phyloP scores from a whole-genome alignment of 1,140 invertebrate genomes.

The Cheumatopsyche charites region DNA sequence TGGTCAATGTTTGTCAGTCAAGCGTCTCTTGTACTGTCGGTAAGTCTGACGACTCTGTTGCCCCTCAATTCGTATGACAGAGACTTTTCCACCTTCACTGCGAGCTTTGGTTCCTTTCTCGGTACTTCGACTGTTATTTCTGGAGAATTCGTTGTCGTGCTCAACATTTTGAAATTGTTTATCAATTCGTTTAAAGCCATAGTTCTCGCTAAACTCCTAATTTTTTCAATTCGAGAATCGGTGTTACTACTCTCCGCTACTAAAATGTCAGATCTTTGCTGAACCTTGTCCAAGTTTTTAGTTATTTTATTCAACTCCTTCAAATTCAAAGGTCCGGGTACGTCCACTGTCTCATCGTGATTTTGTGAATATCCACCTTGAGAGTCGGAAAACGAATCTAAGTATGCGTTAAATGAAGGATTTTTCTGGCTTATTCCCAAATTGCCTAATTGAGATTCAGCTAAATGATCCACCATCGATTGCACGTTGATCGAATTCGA shows the following conservation, averaged over 20 bases:
- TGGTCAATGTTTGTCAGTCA: slow-evolving; percentile 45
- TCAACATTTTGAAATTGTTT: not conserved
- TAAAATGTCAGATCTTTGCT: slow-evolving; percentile 30
- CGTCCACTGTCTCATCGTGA: not conserved
- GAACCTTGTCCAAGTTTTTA: slow-evolving; percentile 33
- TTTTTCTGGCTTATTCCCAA: not conserved
- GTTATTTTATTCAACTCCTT: slow-evolving; percentile 39
- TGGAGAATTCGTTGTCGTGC: not conserved
- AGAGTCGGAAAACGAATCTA: slow-evolving; percentile 37
- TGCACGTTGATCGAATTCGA: slow-evolving; percentile 29
- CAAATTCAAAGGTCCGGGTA: slow-evolving; percentile 23
- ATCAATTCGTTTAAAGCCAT: slow-evolving; percentile 6
- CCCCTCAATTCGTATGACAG: slow-evolving; percentile 44
- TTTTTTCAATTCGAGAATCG: not conserved
- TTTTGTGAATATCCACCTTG: slow-evolving; percentile 3
- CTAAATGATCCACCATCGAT: slow-evolving; percentile 43
- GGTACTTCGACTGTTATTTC: slow-evolving; percentile 1
- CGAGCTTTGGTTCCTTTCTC: not conserved
- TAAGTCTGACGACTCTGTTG: slow-evolving; percentile 44
- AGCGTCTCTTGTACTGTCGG: slow-evolving; percentile 41
- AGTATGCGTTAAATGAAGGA: slow-evolving; percentile 34
- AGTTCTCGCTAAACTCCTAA: not conserved
- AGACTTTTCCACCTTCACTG: slow-evolving; percentile 35
- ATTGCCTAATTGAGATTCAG: slow-evolving; percentile 22
- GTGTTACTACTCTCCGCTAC: not conserved